phyloP scores from a whole-genome alignment of 2,113 vertebrate species.

The Hepsetus odoe region DNA sequence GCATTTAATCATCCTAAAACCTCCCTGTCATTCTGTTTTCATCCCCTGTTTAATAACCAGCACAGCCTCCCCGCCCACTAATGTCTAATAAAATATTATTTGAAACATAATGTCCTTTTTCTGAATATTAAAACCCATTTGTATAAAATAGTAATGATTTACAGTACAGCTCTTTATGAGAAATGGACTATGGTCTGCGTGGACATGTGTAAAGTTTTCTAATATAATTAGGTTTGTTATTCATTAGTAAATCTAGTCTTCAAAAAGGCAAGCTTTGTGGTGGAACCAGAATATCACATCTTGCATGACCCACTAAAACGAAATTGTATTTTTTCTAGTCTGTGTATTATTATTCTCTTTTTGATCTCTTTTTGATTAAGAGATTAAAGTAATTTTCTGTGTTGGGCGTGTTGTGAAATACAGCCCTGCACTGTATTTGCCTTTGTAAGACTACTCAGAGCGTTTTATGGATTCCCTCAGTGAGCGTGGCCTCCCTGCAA shows the following conservation, averaged over 20 bases:
- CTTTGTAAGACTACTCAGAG: not conserved
- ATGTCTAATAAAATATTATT: conserved; percentile 71
- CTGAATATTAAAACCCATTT: conserved; percentile 53
- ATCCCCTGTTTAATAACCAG: conserved; percentile 68
- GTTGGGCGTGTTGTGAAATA: not conserved
- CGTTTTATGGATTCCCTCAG: conserved; percentile 6
- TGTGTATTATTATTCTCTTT: not conserved
- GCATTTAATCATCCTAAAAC: conserved; percentile 73
- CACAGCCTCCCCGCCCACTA: conserved; percentile 58
- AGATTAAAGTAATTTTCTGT: not conserved
- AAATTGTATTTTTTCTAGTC: not conserved
- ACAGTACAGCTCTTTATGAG: conserved; percentile 13
- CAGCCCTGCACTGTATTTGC: not conserved
- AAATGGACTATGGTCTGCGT: conserved; percentile 17
- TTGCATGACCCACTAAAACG: not conserved
- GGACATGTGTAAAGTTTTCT: not conserved
- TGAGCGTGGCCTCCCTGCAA: not conserved
- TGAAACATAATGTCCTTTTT: conserved; percentile 64
- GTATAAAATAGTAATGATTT: conserved; percentile 48
- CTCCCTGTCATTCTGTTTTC: conserved; percentile 62
- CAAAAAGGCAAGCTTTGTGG: conserved; percentile 1
- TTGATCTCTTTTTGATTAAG: not conserved
- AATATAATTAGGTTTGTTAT: not conserved
- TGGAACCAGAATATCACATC: not conserved
- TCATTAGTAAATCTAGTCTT: not conserved